Base-by-base conservation (phyloP, 2,113 vertebrate species). In the Hemiprocne comata region DNA sequence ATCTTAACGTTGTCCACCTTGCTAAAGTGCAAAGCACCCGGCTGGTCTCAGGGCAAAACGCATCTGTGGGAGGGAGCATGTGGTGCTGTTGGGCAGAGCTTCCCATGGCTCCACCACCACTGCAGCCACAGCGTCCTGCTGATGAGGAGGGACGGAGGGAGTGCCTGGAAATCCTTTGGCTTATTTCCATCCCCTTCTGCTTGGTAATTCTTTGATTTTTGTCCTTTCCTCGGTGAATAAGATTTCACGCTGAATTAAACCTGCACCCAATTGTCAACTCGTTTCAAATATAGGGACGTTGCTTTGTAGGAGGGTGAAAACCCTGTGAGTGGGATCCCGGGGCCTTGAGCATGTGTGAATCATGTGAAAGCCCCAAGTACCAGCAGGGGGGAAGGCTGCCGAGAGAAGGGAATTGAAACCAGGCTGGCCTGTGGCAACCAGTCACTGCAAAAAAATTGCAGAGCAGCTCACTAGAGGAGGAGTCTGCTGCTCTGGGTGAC, bases 301-400 rank as follows among this genome's bases (percentile, higher is more conserved):
- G 10, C 70, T 79, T 51, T 92, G 85, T 84, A 60, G 93, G 76
- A 81, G 93, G 76, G 90, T 78, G 85, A 51, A 85, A 79, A 64
- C 36, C 64, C 50, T 54, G 8, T 10, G 6, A 51, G 75, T 65
- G 85, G 0, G 4, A 71, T 67, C 48, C 44, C 17, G 5, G 71
- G 85, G 64, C 29, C 55, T 21, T 38, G 78, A 46, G 86, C n/a
- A 7, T 40, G 79, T 67, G 87, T 86, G 75, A 80, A 65, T 91
- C 78, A 60, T 67, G 80, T 84, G 85, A 80, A 29, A 84, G 24
- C 25, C 42, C 61, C 36, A 29, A 28, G 66, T 25, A 11, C 23
- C n/a, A 38, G 85, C 0, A 46, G 21, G 46, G 13, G 67, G 36
- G 69, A 82, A 65, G 71, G 67, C 15, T 8, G 10, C 34, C 29